Evolutionary conservation across 2,888 invertebrate genomes (phyloP).

Genomic region (Chrysina gloriosa): DNA sequence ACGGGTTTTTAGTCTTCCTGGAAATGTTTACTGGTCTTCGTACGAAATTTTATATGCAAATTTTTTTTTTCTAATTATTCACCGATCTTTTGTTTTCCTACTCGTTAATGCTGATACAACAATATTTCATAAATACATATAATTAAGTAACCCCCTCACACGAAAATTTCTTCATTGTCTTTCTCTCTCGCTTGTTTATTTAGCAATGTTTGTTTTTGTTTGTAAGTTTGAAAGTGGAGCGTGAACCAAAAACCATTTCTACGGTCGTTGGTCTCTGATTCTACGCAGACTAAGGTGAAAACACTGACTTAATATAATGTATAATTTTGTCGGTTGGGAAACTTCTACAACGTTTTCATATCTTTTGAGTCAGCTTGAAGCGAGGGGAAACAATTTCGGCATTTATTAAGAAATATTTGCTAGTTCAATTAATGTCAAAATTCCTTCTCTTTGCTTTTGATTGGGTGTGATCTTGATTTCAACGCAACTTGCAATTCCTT

Average conservation of each 20-base stretch:
- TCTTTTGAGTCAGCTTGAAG: not conserved
- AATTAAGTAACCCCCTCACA: not conserved
- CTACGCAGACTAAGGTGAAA: conserved; percentile 5
- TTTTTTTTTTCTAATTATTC: too few relatives aligned
- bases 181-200: conserved; percentile 1
- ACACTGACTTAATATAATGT: not conserved
- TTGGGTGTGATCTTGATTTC: too few relatives aligned
- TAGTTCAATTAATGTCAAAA: too few relatives aligned
- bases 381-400: not conserved
- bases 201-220: conserved; percentile 33
- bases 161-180: not conserved
- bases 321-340: conserved; percentile 10
- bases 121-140: too few relatives aligned
- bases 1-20: conserved; percentile 17
- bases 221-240: conserved; percentile 16
- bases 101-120: too few relatives aligned
- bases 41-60: too few relatives aligned
- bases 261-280: conserved; percentile 29
- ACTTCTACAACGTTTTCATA: conserved; percentile 14
- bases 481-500: too few relatives aligned
- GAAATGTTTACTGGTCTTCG: not conserved
- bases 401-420: too few relatives aligned
- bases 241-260: conserved; percentile 14
- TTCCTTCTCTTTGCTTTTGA: too few relatives aligned
- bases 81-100: too few relatives aligned